A percentile compares a stretch with the other conserved stretches of the same genome.
These are phyloP conservation scores for Sylvilagus bachmani DNA, from an alignment of 2,113 vertebrate genomes.

Conservation along the genomic window DNA sequence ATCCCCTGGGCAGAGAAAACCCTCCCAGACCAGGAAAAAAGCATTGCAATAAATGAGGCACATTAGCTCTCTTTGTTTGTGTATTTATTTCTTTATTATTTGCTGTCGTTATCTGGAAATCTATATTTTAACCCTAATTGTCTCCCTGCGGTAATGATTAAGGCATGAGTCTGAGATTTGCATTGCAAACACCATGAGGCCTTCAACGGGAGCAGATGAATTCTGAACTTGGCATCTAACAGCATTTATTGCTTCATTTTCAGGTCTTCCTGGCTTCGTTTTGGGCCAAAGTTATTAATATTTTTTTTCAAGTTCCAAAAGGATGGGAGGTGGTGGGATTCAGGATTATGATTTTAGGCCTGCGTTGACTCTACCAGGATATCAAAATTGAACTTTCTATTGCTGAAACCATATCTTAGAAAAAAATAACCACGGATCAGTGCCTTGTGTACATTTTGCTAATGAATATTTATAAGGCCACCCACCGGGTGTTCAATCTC, in stretches of 20 bases:
- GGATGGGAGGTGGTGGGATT: background rate
- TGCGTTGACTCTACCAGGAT: constrained; percentile 27
- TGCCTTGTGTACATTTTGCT: constrained; percentile 64
- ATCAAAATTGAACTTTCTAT: constrained; percentile 63
- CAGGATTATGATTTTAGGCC: constrained; percentile 34
- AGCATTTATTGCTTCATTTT: constrained; percentile 77
- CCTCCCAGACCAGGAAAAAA: constrained; percentile 48
- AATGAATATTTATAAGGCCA: constrained; percentile 78
- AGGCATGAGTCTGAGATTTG: constrained; percentile 85
- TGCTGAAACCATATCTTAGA: constrained; percentile 61
- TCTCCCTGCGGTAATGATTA: constrained; percentile 88
- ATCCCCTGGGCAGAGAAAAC: background rate
- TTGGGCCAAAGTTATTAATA: constrained; percentile 56
- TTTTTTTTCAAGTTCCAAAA: constrained; percentile 63
- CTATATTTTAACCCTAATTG: constrained; percentile 90
- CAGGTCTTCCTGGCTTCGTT: constrained; percentile 35
- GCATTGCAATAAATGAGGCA: constrained; percentile 71
- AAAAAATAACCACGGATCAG: constrained; percentile 57
- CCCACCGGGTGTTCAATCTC: constrained; percentile 58
- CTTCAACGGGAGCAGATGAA: constrained; percentile 72
- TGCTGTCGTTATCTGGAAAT: constrained; percentile 84
- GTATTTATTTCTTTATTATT: constrained; percentile 82
- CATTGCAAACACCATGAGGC: constrained; percentile 85
- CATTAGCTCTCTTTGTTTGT: constrained; percentile 69
- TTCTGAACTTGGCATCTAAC: constrained; percentile 60